Evolutionary conservation across 2,888 invertebrate species (phyloP).

Genomic region (Sphaerophoria rueppellii): DNA sequence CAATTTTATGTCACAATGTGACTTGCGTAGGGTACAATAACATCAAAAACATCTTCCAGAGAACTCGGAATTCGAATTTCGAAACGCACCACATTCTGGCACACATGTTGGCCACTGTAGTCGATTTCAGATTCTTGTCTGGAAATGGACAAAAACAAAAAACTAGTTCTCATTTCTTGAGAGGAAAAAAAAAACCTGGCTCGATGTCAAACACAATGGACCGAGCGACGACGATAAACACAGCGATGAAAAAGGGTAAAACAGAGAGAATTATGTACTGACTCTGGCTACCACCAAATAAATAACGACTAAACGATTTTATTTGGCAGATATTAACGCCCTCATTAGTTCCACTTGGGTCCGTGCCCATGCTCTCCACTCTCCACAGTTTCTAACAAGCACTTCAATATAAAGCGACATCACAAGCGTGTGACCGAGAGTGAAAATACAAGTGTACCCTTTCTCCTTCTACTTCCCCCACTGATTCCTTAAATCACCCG

Average conservation of each 20-base stretch:
- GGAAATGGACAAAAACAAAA: slow-evolving; percentile 1
- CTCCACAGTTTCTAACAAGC: background rate
- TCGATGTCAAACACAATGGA: slow-evolving; percentile 55
- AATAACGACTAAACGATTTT: slow-evolving; percentile 72
- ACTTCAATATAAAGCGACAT: slow-evolving; percentile 21
- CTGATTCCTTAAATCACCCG: too few species aligned
- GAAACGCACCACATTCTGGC: slow-evolving; percentile 29
- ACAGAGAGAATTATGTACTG: slow-evolving; percentile 31
- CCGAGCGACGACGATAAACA: slow-evolving; percentile 5
- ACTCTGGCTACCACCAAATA: slow-evolving; percentile 53
- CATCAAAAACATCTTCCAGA: slow-evolving; percentile 28
- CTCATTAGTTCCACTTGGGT: slow-evolving; percentile 70
- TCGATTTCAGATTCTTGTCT: slow-evolving; percentile 2
- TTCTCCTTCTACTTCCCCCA: background rate
- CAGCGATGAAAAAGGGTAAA: slow-evolving; percentile 18
- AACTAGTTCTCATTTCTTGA: slow-evolving; percentile 57
- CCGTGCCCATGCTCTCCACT: slow-evolving; percentile 18
- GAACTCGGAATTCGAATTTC: slow-evolving; percentile 58
- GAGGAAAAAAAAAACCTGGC: slow-evolving; percentile 50
- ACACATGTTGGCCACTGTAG: slow-evolving; percentile 14
- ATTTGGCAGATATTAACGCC: slow-evolving; percentile 74
- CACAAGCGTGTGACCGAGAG: slow-evolving; percentile 50
- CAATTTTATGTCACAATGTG: slow-evolving; percentile 71
- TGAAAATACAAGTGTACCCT: slow-evolving; percentile 45
- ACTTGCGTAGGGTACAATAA: slow-evolving; percentile 54